These are phyloP conservation scores for Steinernema hermaphroditum DNA, from an alignment of 2,888 invertebrate species.

Conservation along the genomic window DNA sequence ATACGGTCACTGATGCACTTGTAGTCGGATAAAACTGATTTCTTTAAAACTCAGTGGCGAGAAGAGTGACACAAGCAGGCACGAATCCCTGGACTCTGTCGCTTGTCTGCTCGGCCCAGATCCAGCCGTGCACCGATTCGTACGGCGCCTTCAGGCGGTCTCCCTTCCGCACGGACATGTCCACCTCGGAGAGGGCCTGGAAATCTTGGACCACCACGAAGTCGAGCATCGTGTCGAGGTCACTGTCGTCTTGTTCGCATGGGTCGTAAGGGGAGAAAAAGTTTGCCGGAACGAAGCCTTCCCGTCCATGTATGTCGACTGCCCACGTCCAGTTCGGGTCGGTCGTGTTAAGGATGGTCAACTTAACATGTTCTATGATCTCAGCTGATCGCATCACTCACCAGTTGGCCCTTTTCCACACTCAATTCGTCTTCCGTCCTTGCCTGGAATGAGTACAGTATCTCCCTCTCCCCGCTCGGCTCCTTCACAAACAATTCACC, in stretches of 20 bases:
- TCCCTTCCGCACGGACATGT: conserved; percentile 24
- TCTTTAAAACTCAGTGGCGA: conserved; percentile 4
- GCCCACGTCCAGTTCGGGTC: conserved; percentile 22
- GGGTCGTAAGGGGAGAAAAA: neutral
- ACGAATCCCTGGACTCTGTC: conserved; percentile 12
- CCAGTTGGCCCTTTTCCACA: conserved; percentile 1
- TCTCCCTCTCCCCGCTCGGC: conserved; percentile 7
- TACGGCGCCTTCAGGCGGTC: conserved; percentile 32
- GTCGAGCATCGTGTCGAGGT: conserved; percentile 11
- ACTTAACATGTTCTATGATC: neutral
- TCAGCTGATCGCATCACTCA: neutral
- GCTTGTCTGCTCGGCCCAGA: conserved; percentile 15
- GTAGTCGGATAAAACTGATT: neutral
- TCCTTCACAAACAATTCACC: conserved; percentile 4
- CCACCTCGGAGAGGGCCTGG: neutral
- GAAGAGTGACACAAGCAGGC: conserved; percentile 17
- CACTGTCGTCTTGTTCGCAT: neutral
- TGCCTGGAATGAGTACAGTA: neutral
- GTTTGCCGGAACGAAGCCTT: conserved; percentile 3
- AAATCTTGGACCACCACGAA: conserved; percentile 32
- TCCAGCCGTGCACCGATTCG: conserved; percentile 34
- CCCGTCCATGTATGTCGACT: neutral
- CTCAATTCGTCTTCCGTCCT: conserved; percentile 24
- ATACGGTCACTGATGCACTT: neutral
- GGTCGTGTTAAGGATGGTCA: conserved; percentile 8